phyloP scores from a whole-genome alignment of 2,888 invertebrate genomes.

The Limenitis camilla region DNA sequence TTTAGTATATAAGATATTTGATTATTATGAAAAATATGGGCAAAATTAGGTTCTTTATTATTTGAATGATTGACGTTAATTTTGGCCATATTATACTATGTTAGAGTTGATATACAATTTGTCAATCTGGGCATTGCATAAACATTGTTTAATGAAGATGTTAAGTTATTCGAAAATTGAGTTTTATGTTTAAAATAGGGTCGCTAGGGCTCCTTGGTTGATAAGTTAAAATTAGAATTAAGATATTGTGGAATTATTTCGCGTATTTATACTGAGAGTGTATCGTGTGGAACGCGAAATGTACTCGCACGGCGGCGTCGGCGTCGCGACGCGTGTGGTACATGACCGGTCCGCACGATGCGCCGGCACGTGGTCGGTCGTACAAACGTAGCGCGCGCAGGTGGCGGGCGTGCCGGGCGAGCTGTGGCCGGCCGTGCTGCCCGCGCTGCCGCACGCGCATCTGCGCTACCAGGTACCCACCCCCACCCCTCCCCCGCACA shows the following conservation, averaged over 20 bases:
- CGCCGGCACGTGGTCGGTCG: slow-evolving; percentile 16
- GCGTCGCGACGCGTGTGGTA: slow-evolving; percentile 11
- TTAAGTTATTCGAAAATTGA: not conserved
- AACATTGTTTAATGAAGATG: slow-evolving; percentile 2
- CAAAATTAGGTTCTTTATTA: too few relatives aligned
- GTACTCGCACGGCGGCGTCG: slow-evolving; percentile 8
- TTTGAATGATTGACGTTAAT: not conserved
- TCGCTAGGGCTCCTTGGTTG: not conserved
- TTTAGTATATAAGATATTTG: too few relatives aligned
- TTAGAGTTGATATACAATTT: slow-evolving; percentile 12
- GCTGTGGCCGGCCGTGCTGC: slow-evolving; percentile 59
- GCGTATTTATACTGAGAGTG: too few relatives aligned
- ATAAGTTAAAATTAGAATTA: not conserved
- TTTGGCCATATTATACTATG: not conserved
- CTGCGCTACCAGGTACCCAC: slow-evolving; percentile 56
- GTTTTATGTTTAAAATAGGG: slow-evolving; percentile 2
- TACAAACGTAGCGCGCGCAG: slow-evolving; percentile 29
- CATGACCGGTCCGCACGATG: too few relatives aligned
- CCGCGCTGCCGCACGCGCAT: slow-evolving; percentile 43
- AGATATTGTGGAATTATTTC: too few relatives aligned
- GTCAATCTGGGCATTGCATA: slow-evolving; percentile 54
- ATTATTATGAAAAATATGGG: too few relatives aligned
- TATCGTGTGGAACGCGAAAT: not conserved
- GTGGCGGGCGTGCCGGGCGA: slow-evolving; percentile 42
- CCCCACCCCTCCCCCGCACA: not conserved